These are phyloP conservation scores for Neopelma chrysocephalum DNA, from an alignment of 2,797 vertebrate genomes.

Conservation along the genomic window DNA sequence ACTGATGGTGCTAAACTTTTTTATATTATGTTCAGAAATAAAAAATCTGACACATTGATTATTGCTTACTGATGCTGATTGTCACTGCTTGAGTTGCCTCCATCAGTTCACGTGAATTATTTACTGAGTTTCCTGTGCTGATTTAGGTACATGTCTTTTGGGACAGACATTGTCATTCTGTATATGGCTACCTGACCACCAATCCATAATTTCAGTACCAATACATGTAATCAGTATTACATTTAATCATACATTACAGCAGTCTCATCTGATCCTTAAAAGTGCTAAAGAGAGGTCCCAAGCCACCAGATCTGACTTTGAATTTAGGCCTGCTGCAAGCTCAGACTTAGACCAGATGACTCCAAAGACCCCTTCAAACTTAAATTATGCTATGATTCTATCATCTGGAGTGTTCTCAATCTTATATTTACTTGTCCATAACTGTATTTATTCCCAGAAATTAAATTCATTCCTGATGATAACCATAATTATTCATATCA, in stretches of 20 bases:
- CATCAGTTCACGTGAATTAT: background rate
- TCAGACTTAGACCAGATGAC: background rate
- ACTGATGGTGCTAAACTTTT: background rate
- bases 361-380: background rate
- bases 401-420: background rate
- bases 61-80: background rate
- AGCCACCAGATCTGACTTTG: background rate
- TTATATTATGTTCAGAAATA: background rate
- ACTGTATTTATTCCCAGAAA: background rate
- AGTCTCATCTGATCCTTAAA: background rate
- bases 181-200: background rate
- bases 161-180: background rate
- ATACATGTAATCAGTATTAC: background rate
- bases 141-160: background rate
- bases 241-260: background rate
- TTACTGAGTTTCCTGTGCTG: background rate
- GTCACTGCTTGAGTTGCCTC: background rate
- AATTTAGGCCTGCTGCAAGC: background rate
- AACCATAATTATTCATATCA: background rate
- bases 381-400: background rate
- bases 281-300: background rate
- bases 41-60: background rate
- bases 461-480: background rate
- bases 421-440: background rate
- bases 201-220: background rate